Evolutionary conservation across 2,797 vertebrate genomes (phyloP).

Genomic region (Hyperoplus immaculatus): DNA sequence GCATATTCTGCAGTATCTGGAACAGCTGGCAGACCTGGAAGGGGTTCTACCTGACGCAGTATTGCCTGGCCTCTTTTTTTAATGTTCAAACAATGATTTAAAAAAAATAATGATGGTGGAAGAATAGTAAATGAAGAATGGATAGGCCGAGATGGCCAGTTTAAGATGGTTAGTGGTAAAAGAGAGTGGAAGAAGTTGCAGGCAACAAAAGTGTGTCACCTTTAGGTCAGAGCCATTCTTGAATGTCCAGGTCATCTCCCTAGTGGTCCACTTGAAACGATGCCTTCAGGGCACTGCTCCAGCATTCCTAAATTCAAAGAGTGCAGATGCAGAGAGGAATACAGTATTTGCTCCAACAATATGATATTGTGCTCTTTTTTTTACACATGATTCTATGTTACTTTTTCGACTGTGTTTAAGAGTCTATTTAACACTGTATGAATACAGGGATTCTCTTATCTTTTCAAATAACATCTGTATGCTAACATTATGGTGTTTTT

Average conservation of each 20-base stretch:
- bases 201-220: conserved; percentile 21
- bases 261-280: conserved; percentile 35
- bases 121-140: background rate
- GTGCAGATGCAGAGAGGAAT: background rate
- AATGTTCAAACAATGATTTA: conserved; percentile 5
- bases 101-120: conserved; percentile 5
- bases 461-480: background rate
- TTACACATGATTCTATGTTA: background rate
- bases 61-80: background rate
- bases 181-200: conserved; percentile 4
- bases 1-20: conserved; percentile 29
- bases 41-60: conserved; percentile 18
- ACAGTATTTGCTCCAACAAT: conserved; percentile 2
- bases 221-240: conserved; percentile 14
- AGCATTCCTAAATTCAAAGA: conserved; percentile 19
- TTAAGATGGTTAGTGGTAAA: background rate
- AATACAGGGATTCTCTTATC: background rate
- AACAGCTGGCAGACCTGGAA: conserved; percentile 46
- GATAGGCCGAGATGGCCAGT: conserved; percentile 2
- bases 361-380: background rate
- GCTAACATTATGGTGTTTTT: no score
- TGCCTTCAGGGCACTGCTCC: conserved; percentile 30
- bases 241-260: conserved; percentile 22
- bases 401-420: background rate
- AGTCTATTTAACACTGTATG: background rate